Evolutionary conservation across 2,797 vertebrate genomes (phyloP), one percentile per base, ranked within the genome.

Genomic region (Heliangelus exortis): DNA sequence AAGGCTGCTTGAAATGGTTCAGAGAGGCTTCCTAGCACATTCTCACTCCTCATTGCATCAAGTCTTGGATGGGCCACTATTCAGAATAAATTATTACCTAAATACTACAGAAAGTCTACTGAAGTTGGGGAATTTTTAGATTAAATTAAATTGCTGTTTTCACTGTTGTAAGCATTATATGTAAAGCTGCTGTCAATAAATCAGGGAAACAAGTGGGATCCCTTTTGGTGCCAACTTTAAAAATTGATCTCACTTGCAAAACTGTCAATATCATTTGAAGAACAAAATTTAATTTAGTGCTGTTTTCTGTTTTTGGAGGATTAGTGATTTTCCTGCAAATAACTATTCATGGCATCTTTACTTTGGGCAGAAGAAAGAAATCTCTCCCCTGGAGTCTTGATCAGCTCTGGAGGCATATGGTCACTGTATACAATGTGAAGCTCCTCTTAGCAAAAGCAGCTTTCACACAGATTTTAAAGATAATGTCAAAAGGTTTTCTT

Each of bases 61-160:
- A 94, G 84, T 95, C 95, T 93, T 87, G 84, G 92, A 75, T 81
- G 93, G 94, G 96, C 87, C 84, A 58, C 89, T 93, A 84, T 94
- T 98, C 96, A 95, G 97, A 97, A 97, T 97, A 97, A 98, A 97
- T 98, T 94, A 92, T 95, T 97, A 97, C 97, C 96, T 98, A 68
- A 89, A 97, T 89, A 90, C 88, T 93, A 81, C 72, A 91, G 90
- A 95, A 65, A 97, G 90, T 90, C 95, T 94, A 74, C 95, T 90
- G 90, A 97, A 96, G 96, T 97, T 96, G 87, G 93, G 92, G 83
- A 94, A 90, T 93, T 96, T 97, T 59, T 80, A 61, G 93, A 95
- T 97, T 92, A 98, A 97, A 98, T 98, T 96, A 97, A 95, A 97
- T 96, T 94, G 93, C 89, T 97, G 91, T 93, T 98, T 97, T 95